These are phyloP conservation scores for Takifugu ocellatus DNA, from an alignment of 2,797 vertebrate genomes.

Conservation along the genomic window DNA sequence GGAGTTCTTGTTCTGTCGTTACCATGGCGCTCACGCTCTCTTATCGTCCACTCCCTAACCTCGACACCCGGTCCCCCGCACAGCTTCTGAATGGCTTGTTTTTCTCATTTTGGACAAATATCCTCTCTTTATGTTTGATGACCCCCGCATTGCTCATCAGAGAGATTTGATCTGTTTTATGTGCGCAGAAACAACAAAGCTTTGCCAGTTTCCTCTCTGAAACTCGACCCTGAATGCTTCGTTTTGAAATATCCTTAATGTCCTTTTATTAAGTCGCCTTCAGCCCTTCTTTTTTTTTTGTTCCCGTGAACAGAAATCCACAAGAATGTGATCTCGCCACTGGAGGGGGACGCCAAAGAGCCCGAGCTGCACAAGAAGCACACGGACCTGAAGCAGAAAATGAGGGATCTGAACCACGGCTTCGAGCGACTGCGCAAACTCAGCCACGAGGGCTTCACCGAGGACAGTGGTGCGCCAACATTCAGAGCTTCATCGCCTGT, in stretches of 20 bases:
- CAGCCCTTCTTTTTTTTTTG: not conserved
- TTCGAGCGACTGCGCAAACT: slow-evolving; percentile 89
- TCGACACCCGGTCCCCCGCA: no score
- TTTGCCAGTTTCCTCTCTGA: no score
- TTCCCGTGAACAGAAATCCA: slow-evolving; percentile 76
- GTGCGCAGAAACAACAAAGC: no score
- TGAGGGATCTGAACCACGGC: slow-evolving; percentile 87
- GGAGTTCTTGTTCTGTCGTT: no score
- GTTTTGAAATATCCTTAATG: no score
- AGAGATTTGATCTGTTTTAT: no score
- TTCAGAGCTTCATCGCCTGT: no score
- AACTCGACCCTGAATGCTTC: no score
- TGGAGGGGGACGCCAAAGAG: slow-evolving; percentile 79
- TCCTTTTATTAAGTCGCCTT: not conserved
- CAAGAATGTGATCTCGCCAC: slow-evolving; percentile 85
- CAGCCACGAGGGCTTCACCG: slow-evolving; percentile 87
- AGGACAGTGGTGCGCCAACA: slow-evolving; percentile 77
- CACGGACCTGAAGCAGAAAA: slow-evolving; percentile 85
- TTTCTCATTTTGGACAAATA: slow-evolving; percentile 2
- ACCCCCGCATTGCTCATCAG: no score
- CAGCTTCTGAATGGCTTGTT: no score
- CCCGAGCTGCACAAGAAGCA: slow-evolving; percentile 82
- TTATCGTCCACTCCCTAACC: no score
- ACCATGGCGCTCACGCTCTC: no score
- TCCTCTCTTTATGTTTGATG: not conserved